Percentiles rank a stretch among this genome's conserved stretches.
Conservation (phyloP, 2,888 invertebrate species). For the Eremobia ochroleuca region DNA sequence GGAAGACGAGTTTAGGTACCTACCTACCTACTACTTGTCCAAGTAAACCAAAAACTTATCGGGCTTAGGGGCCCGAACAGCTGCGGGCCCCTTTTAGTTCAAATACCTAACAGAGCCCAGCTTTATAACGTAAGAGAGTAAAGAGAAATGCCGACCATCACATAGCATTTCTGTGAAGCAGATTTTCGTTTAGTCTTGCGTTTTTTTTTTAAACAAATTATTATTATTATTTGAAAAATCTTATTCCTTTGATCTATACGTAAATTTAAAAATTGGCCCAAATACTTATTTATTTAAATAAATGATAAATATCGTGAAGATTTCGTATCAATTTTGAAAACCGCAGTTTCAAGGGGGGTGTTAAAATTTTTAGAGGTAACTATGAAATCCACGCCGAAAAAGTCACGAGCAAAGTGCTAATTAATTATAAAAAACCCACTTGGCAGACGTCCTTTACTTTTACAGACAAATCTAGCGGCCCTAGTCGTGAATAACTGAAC, state of each 20-base stretch:
- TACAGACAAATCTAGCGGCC: constrained; percentile 7
- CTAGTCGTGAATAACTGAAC: constrained; percentile 48
- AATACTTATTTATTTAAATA: background rate
- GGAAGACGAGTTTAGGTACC: background rate
- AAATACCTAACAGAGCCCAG: background rate
- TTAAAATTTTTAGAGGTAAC: background rate
- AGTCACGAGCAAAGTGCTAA: background rate
- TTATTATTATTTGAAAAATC: background rate
- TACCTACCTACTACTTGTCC: background rate
- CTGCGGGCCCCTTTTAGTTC: background rate
- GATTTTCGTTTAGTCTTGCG: background rate
- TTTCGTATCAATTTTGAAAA: background rate
- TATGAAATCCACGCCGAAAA: too few relatives aligned
- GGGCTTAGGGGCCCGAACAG: too few relatives aligned
- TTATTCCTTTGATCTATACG: background rate
- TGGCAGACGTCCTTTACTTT: constrained; percentile 15
- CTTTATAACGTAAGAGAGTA: background rate
- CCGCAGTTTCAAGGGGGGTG: background rate
- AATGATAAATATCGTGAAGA: background rate
- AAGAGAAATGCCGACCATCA: background rate
- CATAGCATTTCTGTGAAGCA: background rate
- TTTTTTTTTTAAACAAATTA: background rate
- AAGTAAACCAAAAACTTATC: background rate
- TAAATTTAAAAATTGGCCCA: background rate
- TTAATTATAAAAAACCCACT: constrained; percentile 3